Conservation (phyloP, 1,140 invertebrate genomes). For the Reticulitermes speratus region DNA sequence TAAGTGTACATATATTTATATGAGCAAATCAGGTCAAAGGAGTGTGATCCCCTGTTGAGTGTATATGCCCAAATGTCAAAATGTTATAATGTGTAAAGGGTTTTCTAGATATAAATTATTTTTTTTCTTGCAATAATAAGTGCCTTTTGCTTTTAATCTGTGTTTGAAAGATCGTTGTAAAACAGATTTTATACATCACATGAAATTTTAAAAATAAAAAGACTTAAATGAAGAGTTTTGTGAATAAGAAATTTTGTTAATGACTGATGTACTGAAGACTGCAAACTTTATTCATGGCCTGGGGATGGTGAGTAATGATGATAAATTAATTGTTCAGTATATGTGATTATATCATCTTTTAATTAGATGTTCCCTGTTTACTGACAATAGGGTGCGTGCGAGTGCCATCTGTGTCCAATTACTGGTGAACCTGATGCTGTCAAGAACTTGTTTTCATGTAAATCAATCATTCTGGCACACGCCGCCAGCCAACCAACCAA, state of each 20-base stretch:
- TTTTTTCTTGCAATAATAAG: not conserved
- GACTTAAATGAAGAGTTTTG: not conserved
- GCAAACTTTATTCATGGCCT: too few species aligned
- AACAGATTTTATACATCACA: not conserved
- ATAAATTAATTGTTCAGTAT: too few species aligned
- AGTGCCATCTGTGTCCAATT: too few species aligned
- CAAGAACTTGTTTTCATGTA: too few species aligned
- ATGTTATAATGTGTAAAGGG: slow-evolving; percentile 1
- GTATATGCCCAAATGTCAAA: not conserved
- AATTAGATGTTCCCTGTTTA: too few species aligned
- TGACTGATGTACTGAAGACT: too few species aligned
- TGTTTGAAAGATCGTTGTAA: not conserved
- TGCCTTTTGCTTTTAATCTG: slow-evolving; percentile 7
- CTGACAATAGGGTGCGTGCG: too few species aligned
- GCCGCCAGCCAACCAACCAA: too few species aligned
- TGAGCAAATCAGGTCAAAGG: not conserved
- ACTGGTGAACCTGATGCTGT: too few species aligned
- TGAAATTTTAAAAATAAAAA: slow-evolving; percentile 17
- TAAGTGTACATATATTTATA: slow-evolving; percentile 18
- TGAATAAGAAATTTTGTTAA: not conserved
- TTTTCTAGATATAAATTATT: not conserved
- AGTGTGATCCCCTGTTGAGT: not conserved
- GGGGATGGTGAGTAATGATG: too few species aligned
- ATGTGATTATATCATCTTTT: too few species aligned
- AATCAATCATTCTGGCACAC: too few species aligned